Percentiles rank a stretch among this genome's conserved stretches.
These are phyloP conservation scores for Antennarius maculatus DNA, from an alignment of 2,797 vertebrate genomes.

Conservation along the genomic window DNA sequence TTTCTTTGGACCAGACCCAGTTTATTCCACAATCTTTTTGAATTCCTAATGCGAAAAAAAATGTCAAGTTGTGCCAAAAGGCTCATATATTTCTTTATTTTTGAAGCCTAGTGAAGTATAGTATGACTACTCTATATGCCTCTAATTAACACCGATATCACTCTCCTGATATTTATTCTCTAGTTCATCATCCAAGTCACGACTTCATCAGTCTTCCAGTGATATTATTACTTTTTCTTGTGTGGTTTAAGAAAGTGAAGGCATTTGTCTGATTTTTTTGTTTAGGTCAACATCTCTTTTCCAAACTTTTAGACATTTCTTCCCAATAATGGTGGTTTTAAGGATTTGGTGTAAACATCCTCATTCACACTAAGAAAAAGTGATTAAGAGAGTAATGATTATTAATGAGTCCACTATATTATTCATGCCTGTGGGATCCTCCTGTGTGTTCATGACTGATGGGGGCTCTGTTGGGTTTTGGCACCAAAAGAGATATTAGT, in stretches of 20 bases:
- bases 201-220: too few species aligned
- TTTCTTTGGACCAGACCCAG: too few species aligned
- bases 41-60: too few species aligned
- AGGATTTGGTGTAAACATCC: conserved; percentile 26
- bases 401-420: conserved; percentile 67
- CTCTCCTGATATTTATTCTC: too few species aligned
- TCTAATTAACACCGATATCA: too few species aligned
- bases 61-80: too few species aligned
- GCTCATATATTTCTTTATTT: too few species aligned
- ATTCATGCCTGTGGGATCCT: conserved; percentile 50
- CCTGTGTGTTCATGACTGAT: conserved; percentile 26
- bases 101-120: too few species aligned
- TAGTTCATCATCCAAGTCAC: too few species aligned
- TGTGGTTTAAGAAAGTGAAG: conserved; percentile 31
- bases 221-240: too few species aligned
- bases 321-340: conserved; percentile 51
- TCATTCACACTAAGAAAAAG: conserved; percentile 49
- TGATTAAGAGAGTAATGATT: conserved; percentile 69
- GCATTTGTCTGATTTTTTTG: conserved; percentile 34
- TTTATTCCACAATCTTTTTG: too few species aligned
- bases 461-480: conserved; percentile 41
- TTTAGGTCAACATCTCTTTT: neutral
- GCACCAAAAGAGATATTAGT: conserved; percentile 43
- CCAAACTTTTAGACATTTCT: conserved; percentile 42
- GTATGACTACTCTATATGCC: too few species aligned